Evolutionary conservation across 1,140 invertebrate genomes (phyloP).

Genomic region (Nephotettix cincticeps): DNA sequence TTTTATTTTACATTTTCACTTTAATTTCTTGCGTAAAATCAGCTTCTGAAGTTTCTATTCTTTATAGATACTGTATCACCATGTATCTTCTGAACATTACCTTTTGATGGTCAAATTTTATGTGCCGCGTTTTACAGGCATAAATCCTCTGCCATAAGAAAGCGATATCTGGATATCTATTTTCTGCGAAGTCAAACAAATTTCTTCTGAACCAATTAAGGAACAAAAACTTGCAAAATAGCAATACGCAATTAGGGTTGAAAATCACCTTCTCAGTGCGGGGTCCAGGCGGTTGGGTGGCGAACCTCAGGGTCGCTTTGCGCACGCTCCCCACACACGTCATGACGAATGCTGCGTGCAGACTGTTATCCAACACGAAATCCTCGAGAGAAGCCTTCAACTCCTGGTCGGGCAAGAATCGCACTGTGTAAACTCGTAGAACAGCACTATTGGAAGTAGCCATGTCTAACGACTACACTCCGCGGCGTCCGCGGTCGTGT

Average conservation of each 20-base stretch:
- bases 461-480: background rate
- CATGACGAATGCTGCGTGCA: slow-evolving; percentile 49
- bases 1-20: too few relatives aligned
- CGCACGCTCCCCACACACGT: slow-evolving; percentile 51
- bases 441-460: too few relatives aligned
- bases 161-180: too few relatives aligned
- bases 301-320: slow-evolving; percentile 48
- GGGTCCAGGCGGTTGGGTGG: slow-evolving; percentile 32
- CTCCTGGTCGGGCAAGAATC: slow-evolving; percentile 47
- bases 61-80: too few relatives aligned
- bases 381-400: slow-evolving; percentile 42
- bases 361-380: slow-evolving; percentile 41
- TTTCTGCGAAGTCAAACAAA: too few relatives aligned
- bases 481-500: background rate
- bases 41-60: too few relatives aligned
- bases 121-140: too few relatives aligned
- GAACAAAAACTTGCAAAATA: background rate
- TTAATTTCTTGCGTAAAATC: too few relatives aligned
- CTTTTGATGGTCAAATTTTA: too few relatives aligned
- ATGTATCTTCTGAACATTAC: too few relatives aligned
- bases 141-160: too few relatives aligned
- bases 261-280: background rate
- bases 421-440: slow-evolving; percentile 38
- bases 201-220: too few relatives aligned
- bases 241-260: background rate